Evolutionary conservation across 2,888 invertebrate species (phyloP).

Genomic region (Pseudococcus jackbeardsleyi): DNA sequence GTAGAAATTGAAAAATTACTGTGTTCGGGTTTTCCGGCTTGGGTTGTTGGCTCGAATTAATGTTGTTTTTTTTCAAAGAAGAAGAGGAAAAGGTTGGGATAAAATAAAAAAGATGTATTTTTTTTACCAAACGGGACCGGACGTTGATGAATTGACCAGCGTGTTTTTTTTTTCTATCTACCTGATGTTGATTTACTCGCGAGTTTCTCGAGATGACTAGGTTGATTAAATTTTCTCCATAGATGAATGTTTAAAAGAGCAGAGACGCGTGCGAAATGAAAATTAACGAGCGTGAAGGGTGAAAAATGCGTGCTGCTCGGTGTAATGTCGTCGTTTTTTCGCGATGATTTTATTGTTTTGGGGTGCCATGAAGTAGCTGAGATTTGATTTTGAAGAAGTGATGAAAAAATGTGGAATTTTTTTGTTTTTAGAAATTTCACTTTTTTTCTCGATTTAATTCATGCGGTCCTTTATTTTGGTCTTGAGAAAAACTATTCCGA

Average conservation of each 20-base stretch:
- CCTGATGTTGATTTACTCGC: not conserved
- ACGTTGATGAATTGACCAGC: slow-evolving; percentile 17
- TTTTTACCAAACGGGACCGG: not conserved
- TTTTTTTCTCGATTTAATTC: no score
- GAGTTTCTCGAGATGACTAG: not conserved
- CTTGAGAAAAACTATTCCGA: no score
- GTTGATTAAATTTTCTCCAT: not conserved
- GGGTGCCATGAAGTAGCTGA: not conserved
- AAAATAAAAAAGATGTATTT: not conserved
- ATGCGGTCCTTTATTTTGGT: no score
- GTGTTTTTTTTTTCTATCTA: not conserved
- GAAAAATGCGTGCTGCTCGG: not conserved
- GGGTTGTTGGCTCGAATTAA: not conserved
- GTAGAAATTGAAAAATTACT: slow-evolving; percentile 1
- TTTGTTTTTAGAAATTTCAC: no score
- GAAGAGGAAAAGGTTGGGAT: not conserved
- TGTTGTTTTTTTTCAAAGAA: not conserved
- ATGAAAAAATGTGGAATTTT: no score
- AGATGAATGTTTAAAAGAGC: not conserved
- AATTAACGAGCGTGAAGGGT: not conserved
- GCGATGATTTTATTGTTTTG: not conserved
- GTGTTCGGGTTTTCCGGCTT: not conserved
- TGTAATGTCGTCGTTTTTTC: not conserved
- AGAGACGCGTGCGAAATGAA: not conserved
- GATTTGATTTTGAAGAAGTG: not conserved